Evolutionary conservation across 1,140 invertebrate genomes (phyloP).

Genomic region (Brachionus rubens): DNA sequence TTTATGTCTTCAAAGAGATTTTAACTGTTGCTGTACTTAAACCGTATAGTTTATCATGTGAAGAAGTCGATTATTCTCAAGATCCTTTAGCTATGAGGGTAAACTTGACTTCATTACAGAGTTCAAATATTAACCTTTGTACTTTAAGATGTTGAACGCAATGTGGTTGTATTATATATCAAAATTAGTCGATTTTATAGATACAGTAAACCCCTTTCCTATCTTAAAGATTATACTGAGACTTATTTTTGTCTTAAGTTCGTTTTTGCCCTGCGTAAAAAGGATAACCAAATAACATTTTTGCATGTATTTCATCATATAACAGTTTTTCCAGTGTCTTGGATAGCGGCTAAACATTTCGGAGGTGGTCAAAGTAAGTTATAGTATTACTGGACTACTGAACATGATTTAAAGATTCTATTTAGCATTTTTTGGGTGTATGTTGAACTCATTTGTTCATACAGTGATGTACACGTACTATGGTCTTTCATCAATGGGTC

Average conservation of each 20-base stretch:
- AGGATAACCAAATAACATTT: constrained; percentile 71
- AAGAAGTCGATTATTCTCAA: constrained; percentile 8
- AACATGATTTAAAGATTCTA: not conserved
- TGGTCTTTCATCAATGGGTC: constrained; percentile 64
- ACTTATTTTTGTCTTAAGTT: no score
- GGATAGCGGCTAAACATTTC: constrained; percentile 51
- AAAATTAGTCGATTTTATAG: constrained; percentile 50
- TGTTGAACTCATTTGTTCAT: constrained; percentile 73
- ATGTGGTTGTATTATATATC: constrained; percentile 51
- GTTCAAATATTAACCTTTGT: no score
- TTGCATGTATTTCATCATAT: constrained; percentile 70
- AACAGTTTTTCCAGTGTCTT: constrained; percentile 59
- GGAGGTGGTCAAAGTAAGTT: constrained; percentile 47
- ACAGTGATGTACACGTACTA: constrained; percentile 78
- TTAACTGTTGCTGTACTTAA: not conserved
- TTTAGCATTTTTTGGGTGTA: constrained; percentile 51
- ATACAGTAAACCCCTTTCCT: no score
- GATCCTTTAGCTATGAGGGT: constrained; percentile 21
- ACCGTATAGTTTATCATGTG: not conserved
- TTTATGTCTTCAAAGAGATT: constrained; percentile 42
- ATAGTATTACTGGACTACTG: not conserved
- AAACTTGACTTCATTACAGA: no score
- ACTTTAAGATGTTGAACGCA: constrained; percentile 45
- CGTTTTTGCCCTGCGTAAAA: constrained; percentile 68
- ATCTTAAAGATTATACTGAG: no score